Evolutionary conservation across 2,888 invertebrate genomes (phyloP), one percentile per base, ranked within the genome.

Genomic region (Glaucopsyche alexis): DNA sequence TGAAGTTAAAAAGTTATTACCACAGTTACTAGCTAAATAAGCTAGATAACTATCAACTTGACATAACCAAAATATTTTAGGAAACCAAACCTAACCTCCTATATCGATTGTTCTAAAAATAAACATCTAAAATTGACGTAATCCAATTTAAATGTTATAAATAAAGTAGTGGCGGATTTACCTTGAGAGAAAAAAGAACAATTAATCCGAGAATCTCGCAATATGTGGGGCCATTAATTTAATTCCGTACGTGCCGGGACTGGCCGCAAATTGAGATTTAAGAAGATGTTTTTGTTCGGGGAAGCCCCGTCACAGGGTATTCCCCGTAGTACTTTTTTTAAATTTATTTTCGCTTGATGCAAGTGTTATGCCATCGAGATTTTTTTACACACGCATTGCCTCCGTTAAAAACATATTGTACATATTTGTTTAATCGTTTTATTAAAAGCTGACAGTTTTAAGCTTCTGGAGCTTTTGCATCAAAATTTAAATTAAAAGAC

Each of bases 191-290:
- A 86, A 86, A 89, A 90, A 90, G 79, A 84, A 85, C 89, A 89
- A 91, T 91, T 91, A 91, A 91, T 91, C 86, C 83, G 79, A 84
- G 81, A 78, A 82, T 83, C 82, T 84, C 88, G 92, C 92, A 92
- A 93, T 93, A 92, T 93, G 90, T 93, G 92, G 80, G 83, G 84
- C 89, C 93, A 93, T 93, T 93, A 92, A 93, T 93, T 93, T 90
- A 91, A 91, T 92, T 90, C 91, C 88, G 86, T 89, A 90, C 90
- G 90, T 90, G 89, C 84, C 83, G 83, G 86, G 81, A 85, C 85
- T 87, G 89, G 76, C 89, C 91, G 90, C 86, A 92, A 93, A 93
- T 93, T 91, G 92, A 89, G 92, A 93, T 92, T 92, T 92, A 93
- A 93, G 92, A 91, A 91, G 78, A 83, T 84, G 87, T 86, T 89